Evolutionary conservation across 2,888 invertebrate genomes (phyloP).

Genomic region (Ryuthela nishihirai): DNA sequence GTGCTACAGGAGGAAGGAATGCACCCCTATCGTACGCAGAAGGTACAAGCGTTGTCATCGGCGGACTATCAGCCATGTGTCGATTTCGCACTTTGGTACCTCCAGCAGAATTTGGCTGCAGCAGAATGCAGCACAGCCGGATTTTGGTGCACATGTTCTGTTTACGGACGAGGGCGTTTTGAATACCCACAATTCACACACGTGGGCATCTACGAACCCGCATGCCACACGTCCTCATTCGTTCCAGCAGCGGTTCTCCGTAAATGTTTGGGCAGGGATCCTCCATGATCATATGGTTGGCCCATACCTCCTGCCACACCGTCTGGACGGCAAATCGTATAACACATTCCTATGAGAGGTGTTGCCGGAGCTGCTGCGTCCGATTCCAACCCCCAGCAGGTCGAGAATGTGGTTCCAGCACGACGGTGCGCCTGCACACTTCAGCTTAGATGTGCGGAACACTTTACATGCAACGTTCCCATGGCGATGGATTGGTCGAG

Average conservation of each 20-base stretch:
- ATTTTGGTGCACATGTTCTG: constrained; percentile 7
- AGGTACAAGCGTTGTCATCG: constrained; percentile 7
- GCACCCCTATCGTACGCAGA: constrained; percentile 1
- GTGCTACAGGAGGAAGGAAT: not conserved
- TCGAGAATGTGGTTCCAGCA: not conserved
- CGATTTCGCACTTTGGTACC: constrained; percentile 8
- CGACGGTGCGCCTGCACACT: not conserved
- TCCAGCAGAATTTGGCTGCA: constrained; percentile 8
- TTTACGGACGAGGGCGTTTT: constrained; percentile 9
- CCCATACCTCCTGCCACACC: constrained; percentile 10
- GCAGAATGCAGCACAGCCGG: constrained; percentile 1
- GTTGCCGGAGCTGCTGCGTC: not conserved
- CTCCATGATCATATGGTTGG: constrained; percentile 3
- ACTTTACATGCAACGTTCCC: not conserved
- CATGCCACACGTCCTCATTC: not conserved
- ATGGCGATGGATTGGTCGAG: not conserved
- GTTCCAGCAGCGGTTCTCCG: constrained; percentile 5
- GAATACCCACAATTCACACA: constrained; percentile 6
- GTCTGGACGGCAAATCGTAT: not conserved
- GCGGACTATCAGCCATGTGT: constrained; percentile 10
- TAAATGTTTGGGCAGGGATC: constrained; percentile 18
- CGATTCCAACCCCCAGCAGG: not conserved
- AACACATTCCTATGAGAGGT: constrained; percentile 1
- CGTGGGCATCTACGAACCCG: not conserved
- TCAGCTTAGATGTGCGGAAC: constrained; percentile 1